Evolutionary conservation across 2,888 invertebrate species (phyloP).

Genomic region (Lithophane semibrunnea): DNA sequence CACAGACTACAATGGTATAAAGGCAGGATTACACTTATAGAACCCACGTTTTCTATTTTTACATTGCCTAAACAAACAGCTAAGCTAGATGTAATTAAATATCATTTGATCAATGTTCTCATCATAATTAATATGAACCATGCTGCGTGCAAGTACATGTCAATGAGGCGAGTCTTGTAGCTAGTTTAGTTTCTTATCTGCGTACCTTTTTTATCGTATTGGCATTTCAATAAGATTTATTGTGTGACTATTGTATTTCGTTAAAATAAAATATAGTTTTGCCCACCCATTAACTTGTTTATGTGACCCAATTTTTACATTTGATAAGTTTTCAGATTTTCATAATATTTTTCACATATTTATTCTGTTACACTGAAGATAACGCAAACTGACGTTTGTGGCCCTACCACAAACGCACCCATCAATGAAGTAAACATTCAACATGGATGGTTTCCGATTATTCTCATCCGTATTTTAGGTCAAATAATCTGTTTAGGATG

Average conservation of each 20-base stretch:
- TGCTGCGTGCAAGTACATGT: too few relatives aligned
- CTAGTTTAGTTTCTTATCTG: too few relatives aligned
- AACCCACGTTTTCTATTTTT: not conserved
- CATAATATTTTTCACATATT: not conserved
- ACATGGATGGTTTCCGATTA: constrained; percentile 87
- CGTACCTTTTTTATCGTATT: too few relatives aligned
- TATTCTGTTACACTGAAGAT: constrained; percentile 41
- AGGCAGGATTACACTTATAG: not conserved
- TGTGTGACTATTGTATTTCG: not conserved
- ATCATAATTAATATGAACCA: too few relatives aligned
- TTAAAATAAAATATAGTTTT: not conserved
- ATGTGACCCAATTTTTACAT: accelerated
- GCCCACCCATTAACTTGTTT: not conserved
- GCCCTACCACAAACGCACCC: constrained; percentile 62
- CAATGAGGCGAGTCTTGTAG: too few relatives aligned
- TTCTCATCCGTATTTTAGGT: constrained; percentile 84
- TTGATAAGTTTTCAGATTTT: not conserved
- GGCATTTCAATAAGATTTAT: too few relatives aligned
- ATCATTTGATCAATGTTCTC: not conserved
- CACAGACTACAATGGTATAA: not conserved
- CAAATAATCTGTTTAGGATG: constrained; percentile 82
- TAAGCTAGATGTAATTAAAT: not conserved
- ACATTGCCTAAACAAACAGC: not conserved
- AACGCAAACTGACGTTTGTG: constrained; percentile 54
- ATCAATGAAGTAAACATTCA: constrained; percentile 88